Conservation (phyloP, 2,888 invertebrate genomes). For the Tholera decimalis region DNA sequence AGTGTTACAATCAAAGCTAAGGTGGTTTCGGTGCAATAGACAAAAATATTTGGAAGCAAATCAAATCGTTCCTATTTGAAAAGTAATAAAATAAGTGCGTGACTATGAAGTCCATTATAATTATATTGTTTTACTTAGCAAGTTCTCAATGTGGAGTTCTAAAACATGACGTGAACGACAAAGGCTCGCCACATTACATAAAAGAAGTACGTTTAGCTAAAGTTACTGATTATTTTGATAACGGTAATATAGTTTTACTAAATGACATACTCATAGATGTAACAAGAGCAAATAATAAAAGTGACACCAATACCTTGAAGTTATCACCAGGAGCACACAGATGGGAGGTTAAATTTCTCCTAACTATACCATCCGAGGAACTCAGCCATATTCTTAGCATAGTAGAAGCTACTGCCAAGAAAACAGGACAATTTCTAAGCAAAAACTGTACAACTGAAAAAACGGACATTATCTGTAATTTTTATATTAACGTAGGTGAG, state of each 20-base stretch:
- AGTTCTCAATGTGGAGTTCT: conserved; percentile 21
- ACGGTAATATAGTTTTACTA: neutral
- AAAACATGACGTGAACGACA: neutral
- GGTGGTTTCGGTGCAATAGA: neutral
- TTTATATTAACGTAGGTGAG: neutral
- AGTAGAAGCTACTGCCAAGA: conserved; percentile 4
- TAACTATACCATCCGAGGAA: neutral
- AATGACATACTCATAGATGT: conserved; percentile 1
- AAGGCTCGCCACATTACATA: neutral
- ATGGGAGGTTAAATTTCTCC: conserved; percentile 17
- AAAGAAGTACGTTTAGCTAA: too few relatives aligned
- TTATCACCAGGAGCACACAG: conserved; percentile 22
- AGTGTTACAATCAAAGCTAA: neutral
- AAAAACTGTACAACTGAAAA: neutral
- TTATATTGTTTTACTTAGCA: conserved; percentile 18
- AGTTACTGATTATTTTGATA: neutral
- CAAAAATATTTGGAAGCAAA: neutral
- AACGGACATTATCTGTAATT: neutral
- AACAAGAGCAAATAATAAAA: neutral
- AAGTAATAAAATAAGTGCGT: neutral
- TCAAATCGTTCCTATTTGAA: neutral
- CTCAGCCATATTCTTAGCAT: neutral
- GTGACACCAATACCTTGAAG: too few relatives aligned
- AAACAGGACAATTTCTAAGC: neutral
- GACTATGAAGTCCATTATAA: conserved; percentile 23